Percentiles rank a stretch among this genome's conserved stretches.
phyloP scores from a whole-genome alignment of 2,888 invertebrate genomes.

The Eugnorisma glareosa region DNA sequence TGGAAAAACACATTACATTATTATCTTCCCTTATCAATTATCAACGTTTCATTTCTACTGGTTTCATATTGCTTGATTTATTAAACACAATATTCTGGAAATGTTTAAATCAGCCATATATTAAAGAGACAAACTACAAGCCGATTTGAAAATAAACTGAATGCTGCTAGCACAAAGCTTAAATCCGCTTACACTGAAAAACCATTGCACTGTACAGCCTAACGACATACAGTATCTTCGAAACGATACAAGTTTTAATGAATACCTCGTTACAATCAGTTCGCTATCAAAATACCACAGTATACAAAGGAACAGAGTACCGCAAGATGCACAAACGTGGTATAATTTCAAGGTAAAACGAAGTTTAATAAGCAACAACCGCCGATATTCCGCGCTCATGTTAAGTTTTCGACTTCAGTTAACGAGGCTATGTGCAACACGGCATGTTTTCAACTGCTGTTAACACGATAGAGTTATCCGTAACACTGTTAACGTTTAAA shows the following conservation, averaged over 20 bases:
- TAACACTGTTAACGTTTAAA: constrained; percentile 69
- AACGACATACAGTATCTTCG: constrained; percentile 28
- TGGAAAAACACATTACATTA: not conserved
- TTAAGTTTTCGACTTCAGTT: constrained; percentile 74
- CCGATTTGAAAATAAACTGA: not conserved
- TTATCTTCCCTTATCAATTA: not conserved
- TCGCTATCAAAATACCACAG: constrained; percentile 55
- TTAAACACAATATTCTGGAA: not conserved
- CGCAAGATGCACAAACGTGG: constrained; percentile 62
- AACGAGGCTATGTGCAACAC: constrained; percentile 77
- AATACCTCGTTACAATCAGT: constrained; percentile 61
- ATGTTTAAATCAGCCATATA: not conserved
- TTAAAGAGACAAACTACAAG: not conserved
- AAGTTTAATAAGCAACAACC: constrained; percentile 85
- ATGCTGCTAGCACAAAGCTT: constrained; percentile 8
- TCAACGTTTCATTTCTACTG: not conserved
- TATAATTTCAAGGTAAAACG: constrained; percentile 71
- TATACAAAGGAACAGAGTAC: constrained; percentile 40
- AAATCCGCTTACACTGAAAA: constrained; percentile 14
- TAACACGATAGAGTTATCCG: constrained; percentile 73
- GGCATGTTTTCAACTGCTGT: constrained; percentile 76
- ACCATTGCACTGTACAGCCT: constrained; percentile 15
- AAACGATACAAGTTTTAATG: constrained; percentile 61
- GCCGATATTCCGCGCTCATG: constrained; percentile 73
- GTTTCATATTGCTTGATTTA: not conserved